These are phyloP conservation scores for Campylomormyrus tamandua DNA, from an alignment of 2,113 vertebrate species.

Conservation along the genomic window DNA sequence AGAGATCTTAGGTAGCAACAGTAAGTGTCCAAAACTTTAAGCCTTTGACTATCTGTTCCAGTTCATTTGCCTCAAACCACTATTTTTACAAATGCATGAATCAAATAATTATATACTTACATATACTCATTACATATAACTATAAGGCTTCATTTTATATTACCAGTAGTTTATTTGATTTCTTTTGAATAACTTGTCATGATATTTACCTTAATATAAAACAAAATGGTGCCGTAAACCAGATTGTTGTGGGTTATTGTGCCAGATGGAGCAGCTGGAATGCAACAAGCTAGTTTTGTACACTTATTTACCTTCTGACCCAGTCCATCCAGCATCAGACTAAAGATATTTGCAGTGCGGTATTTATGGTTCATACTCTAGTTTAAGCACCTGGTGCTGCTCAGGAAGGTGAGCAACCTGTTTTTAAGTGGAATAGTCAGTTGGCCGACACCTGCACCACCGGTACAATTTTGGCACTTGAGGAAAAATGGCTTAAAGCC, in stretches of 20 bases:
- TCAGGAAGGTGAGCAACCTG: not conserved
- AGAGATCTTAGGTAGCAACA: not conserved
- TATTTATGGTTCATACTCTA: not conserved
- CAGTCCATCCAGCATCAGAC: not conserved
- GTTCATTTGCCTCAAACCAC: not conserved
- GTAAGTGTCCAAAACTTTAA: not conserved
- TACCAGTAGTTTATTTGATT: not conserved
- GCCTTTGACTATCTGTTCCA: not conserved
- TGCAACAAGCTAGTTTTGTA: not conserved
- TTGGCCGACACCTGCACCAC: constrained; percentile 9
- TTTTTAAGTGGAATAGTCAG: not conserved
- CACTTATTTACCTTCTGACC: not conserved
- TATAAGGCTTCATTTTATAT: not conserved
- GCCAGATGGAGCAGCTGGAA: not conserved
- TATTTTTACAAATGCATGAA: not conserved
- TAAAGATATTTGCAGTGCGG: constrained; percentile 10
- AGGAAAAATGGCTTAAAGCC: constrained; percentile 23
- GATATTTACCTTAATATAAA: not conserved
- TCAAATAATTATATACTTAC: not conserved
- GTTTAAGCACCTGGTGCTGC: not conserved
- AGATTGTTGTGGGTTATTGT: not conserved
- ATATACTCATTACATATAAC: not conserved
- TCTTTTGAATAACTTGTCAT: not conserved
- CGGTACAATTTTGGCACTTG: constrained; percentile 25
- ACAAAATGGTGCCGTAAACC: not conserved